Evolutionary conservation across 2,888 invertebrate species (phyloP), one percentile per base, ranked within the genome.

Genomic region (Nineta flava): DNA sequence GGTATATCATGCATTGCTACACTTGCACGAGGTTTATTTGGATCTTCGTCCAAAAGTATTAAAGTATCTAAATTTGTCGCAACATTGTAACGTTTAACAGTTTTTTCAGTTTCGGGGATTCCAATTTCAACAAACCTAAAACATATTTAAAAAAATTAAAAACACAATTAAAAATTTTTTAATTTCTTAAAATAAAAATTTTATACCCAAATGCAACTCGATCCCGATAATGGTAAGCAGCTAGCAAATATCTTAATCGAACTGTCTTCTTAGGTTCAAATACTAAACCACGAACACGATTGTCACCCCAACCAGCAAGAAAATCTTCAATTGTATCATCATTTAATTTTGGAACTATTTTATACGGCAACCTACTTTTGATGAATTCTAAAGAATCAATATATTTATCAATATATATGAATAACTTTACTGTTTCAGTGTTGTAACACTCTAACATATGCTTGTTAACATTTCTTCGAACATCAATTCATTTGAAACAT

Each of bases 1-100:
- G 92, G 86, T 61, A 96, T 87, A 65, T 93, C 91, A 44, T 83
- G 77, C 82, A 94, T 93, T 58, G 85, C 83, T 54, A 93, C 77
- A 53, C 86, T 86, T 34, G 91, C 92, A 52, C 85, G 83, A 0
- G 93, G 88, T 57, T 82, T 76, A 12, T 76, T 70, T 3, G 76
- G 75, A 61, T 87, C 84, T 63, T 96, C 96, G 67, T 94, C 93
- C 62, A 96, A 88, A 51, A 96, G 71, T 54, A 95, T 74, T 60
- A 96, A 75, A 0, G 84, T 83, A 59, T 90, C 88, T 66, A 81
- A 70, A 59, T 80, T 79, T 60, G 77, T 67, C 61, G 87, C 70
- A 26, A 88, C 76, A 66, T 84, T 83, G 66, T 80, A 88, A 48
- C 79, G 77, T 3, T 72, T 68, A 5, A 77, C 75, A 51, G 87